Base-by-base conservation (phyloP, 2,888 invertebrate genomes). In the Xylota sylvarum region DNA sequence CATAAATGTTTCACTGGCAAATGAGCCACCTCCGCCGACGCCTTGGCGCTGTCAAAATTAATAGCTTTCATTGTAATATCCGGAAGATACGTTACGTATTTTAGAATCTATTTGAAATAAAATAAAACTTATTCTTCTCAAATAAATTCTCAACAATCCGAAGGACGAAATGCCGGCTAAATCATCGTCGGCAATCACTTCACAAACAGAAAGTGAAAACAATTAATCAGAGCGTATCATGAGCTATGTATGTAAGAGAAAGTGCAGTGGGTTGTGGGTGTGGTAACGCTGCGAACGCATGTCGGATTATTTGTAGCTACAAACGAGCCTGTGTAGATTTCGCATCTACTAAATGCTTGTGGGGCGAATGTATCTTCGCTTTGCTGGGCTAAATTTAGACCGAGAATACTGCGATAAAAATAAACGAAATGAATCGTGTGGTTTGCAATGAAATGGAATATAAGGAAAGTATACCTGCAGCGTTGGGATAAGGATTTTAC, bases 321-420 rank as follows among this genome's bases (percentile, higher is more conserved):
- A 50, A 19, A 48, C 7, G 46, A 7, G 48, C 7, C 3, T n/a
- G 27, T 7, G 10, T 30, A 4, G 27, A 50, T 48, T 48, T 48
- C 48, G 19, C 2, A 48, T 48, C 48, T 37, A 35, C n/a, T 50
- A 27, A 52, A 27, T 30, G n/a, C 12, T 27, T 1, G 23, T 30
- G 52, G 27, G n/a, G 52, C 27, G 52, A 52, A 14, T 46, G 23
- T 17, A 46, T 17, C 17, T 14, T 10, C 32, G 64, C 27, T 27
- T 46, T 46, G 46, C 46, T 23, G 46, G 30, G 27, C 62, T 64
- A 64, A 64, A 64, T 46, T 30, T 46, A 64, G 17, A 32, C 46
- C 27, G 6, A 46, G 17, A 64, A 46, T 14, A 60, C 43, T 5
- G n/a, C 4, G 27, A 40, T 64, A 46, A 32, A 32, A 46, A 64